Evolutionary conservation across 2,113 vertebrate genomes (phyloP).

Genomic region (Andinoacara biseriatus): DNA sequence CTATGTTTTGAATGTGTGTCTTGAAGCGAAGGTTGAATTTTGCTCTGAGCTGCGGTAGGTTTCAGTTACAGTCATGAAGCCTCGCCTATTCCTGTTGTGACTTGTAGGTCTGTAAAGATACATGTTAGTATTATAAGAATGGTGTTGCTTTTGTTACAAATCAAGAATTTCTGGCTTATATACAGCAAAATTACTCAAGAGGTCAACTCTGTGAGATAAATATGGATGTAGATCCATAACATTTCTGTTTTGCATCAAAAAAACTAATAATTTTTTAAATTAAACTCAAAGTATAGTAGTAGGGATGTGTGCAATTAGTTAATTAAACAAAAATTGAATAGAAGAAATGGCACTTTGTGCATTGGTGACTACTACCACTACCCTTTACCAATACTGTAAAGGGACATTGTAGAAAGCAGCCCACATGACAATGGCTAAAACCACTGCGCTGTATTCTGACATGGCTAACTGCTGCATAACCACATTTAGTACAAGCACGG

Average conservation of each 20-base stretch:
- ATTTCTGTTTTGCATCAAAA: not conserved
- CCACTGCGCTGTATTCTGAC: too few species aligned
- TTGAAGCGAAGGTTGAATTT: not conserved
- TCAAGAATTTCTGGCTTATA: not conserved
- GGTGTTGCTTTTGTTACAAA: not conserved
- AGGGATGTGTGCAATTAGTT: not conserved
- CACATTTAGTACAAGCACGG: too few species aligned
- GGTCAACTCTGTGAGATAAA: not conserved
- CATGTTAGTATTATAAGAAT: not conserved
- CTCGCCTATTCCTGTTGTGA: not conserved
- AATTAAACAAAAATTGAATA: not conserved
- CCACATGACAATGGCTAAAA: too few species aligned
- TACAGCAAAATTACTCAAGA: not conserved
- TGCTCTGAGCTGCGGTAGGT: not conserved
- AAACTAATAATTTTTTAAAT: not conserved
- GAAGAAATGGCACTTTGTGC: not conserved
- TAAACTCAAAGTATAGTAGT: too few species aligned
- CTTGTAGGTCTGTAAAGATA: not conserved
- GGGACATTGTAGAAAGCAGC: too few species aligned
- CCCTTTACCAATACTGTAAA: not conserved
- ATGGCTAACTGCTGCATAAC: too few species aligned
- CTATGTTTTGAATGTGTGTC: not conserved
- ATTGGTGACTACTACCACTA: too few species aligned
- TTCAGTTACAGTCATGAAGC: not conserved
- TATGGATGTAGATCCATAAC: not conserved